phyloP scores from a whole-genome alignment of 1,140 invertebrate genomes.

The Mizuhopecten yessoensis region DNA sequence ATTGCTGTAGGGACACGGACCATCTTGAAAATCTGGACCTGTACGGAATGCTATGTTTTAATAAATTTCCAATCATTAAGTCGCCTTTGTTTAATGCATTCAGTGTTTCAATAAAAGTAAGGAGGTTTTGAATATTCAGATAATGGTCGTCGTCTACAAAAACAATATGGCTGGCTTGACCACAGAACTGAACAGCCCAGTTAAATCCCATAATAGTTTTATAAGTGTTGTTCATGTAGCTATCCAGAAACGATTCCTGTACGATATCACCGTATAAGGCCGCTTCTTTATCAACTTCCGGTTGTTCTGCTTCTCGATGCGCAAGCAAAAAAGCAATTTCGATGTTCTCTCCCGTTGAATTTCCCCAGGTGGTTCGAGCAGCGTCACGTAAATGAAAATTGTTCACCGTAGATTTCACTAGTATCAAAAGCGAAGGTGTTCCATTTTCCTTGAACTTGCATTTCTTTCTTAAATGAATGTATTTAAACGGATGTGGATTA shows the following conservation, averaged over 20 bases:
- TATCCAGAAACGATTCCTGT: conserved; percentile 88
- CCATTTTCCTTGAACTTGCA: not conserved
- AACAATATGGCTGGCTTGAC: conserved; percentile 87
- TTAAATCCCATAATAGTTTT: conserved; percentile 92
- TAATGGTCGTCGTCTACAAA: conserved; percentile 95
- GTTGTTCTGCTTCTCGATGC: not conserved
- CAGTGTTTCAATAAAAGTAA: not conserved
- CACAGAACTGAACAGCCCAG: conserved; percentile 89
- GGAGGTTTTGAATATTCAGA: conserved; percentile 87
- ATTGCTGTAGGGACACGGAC: not conserved
- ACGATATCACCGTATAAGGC: conserved; percentile 87
- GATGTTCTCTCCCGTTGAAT: not conserved
- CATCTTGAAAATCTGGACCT: not conserved
- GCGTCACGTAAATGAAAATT: conserved; percentile 34
- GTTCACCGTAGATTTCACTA: not conserved
- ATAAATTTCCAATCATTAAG: not conserved
- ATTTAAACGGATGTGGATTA: conserved; percentile 51
- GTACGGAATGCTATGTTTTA: not conserved
- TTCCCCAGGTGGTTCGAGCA: not conserved
- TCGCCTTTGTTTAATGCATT: not conserved
- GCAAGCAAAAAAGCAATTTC: not conserved
- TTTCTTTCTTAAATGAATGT: conserved; percentile 31
- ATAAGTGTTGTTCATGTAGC: conserved; percentile 89
- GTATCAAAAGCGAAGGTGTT: not conserved
- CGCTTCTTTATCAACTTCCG: conserved; percentile 84